Evolutionary conservation across 2,888 invertebrate species (phyloP).

Genomic region (Platycnemis pennipes): DNA sequence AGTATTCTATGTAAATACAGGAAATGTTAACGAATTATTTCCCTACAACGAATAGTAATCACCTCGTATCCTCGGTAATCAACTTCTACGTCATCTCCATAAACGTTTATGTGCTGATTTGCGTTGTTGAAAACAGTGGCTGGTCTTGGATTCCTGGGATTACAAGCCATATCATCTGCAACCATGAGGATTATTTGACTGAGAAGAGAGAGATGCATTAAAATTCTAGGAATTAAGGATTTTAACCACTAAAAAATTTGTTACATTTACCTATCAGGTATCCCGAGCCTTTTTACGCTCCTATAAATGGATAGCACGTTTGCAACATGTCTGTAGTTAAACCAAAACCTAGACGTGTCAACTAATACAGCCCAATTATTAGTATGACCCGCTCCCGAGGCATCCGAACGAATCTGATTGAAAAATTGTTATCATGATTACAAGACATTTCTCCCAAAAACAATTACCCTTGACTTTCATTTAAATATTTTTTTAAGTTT

Average conservation of each 20-base stretch:
- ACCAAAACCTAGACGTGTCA: conserved; percentile 99
- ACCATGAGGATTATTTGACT: conserved; percentile 99
- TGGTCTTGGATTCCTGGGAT: conserved; percentile 97
- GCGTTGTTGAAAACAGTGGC: conserved; percentile 99
- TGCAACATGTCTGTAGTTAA: conserved; percentile 99
- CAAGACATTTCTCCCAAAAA: background rate
- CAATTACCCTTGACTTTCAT: background rate
- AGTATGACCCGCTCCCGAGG: conserved; percentile 84
- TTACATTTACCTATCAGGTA: conserved; percentile 88
- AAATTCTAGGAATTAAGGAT: background rate
- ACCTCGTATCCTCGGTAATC: conserved; percentile 97
- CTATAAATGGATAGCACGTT: conserved; percentile 99
- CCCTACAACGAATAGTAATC: conserved; percentile 46
- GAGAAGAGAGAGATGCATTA: conserved; percentile 48
- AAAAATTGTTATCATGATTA: background rate
- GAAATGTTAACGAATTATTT: background rate
- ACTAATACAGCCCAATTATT: conserved; percentile 99
- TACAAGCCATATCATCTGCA: conserved; percentile 99
- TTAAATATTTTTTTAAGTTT: background rate
- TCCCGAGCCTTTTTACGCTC: conserved; percentile 98
- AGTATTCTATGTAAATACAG: background rate
- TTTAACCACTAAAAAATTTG: background rate
- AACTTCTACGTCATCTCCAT: conserved; percentile 99
- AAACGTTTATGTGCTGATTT: conserved; percentile 98
- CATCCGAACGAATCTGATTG: background rate